Conservation (phyloP, 2,797 vertebrate genomes). For the Chiroxiphia lanceolata region DNA sequence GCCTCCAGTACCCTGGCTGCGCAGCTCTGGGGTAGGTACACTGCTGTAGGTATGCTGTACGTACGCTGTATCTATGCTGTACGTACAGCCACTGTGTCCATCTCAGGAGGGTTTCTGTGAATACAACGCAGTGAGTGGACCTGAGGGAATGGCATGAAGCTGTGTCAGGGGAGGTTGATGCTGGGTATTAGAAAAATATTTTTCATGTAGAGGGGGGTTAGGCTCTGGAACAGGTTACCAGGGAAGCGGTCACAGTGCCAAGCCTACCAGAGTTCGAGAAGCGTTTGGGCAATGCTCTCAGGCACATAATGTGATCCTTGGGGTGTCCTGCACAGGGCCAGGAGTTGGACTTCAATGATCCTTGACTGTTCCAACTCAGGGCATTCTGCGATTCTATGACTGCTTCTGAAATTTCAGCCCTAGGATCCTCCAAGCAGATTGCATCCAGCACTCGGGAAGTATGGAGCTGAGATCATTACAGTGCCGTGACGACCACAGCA, state of each 20-base stretch:
- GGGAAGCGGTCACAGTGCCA: not conserved
- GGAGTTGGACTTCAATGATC: not conserved
- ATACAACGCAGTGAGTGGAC: not conserved
- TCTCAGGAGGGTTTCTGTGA: rapidly evolving
- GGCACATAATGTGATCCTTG: not conserved
- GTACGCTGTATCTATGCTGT: rapidly evolving
- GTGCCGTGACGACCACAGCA: not conserved
- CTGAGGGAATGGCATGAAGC: not conserved
- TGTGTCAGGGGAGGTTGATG: not conserved
- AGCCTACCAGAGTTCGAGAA: not conserved
- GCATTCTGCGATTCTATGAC: not conserved
- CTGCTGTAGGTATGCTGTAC: not conserved
- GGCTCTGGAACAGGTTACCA: not conserved
- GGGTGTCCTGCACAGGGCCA: not conserved
- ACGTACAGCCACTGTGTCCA: rapidly evolving
- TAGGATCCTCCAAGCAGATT: not conserved
- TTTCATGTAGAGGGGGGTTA: not conserved
- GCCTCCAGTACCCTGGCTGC: not conserved
- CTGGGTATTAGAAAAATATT: not conserved
- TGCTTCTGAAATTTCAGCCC: not conserved
- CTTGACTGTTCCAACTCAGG: not conserved
- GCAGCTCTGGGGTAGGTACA: not conserved
- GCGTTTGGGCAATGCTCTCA: not conserved
- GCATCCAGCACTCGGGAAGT: not conserved
- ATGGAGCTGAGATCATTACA: conserved; percentile 25